These are phyloP conservation scores for Kryphioiulus occultus DNA, from an alignment of 2,888 invertebrate genomes.

Conservation along the genomic window DNA sequence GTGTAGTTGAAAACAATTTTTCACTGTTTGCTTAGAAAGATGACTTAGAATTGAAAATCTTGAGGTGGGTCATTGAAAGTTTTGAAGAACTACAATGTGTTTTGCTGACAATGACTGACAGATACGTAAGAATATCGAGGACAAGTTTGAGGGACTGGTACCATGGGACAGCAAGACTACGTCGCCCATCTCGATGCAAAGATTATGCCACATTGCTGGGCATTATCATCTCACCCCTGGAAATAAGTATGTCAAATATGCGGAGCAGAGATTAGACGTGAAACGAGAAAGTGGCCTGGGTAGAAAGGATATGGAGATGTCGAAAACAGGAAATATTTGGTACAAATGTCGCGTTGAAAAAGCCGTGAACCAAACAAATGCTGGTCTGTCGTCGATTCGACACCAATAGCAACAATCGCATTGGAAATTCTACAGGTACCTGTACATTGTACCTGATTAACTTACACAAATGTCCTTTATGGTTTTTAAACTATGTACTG, in stretches of 20 bases:
- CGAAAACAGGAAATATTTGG: slow-evolving; percentile 31
- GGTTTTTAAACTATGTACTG: too few relatives aligned
- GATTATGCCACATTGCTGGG: not conserved
- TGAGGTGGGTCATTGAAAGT: too few relatives aligned
- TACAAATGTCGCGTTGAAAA: not conserved
- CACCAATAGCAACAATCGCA: not conserved
- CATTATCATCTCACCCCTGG: not conserved
- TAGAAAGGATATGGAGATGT: not conserved
- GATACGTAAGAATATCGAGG: not conserved
- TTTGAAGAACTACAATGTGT: not conserved
- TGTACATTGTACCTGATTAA: too few relatives aligned
- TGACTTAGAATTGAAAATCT: too few relatives aligned
- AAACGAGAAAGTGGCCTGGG: not conserved
- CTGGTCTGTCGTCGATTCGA: not conserved
- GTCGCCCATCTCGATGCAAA: not conserved
- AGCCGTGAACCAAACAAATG: not conserved
- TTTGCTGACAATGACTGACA: not conserved
- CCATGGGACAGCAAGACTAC: not conserved
- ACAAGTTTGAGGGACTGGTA: not conserved
- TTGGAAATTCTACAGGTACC: not conserved
- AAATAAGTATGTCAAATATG: slow-evolving; percentile 1
- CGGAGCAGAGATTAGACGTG: not conserved
- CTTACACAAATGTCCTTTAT: too few relatives aligned
- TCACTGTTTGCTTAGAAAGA: too few relatives aligned
- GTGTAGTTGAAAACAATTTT: too few relatives aligned